Evolutionary conservation across 2,888 invertebrate genomes (phyloP), one percentile per base, ranked within the genome.

Genomic region (Muscina levida): DNA sequence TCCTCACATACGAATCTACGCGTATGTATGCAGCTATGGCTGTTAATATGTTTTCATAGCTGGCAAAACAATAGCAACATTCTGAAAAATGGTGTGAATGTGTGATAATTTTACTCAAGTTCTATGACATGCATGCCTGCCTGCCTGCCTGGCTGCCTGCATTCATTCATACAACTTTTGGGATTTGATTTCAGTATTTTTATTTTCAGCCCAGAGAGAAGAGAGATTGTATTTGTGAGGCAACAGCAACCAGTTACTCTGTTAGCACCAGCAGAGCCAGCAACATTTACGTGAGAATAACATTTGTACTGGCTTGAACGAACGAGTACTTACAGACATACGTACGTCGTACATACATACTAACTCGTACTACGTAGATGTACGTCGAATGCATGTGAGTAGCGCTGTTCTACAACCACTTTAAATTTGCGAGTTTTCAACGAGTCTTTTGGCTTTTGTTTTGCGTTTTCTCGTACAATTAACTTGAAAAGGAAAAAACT

Each of bases 71-170:
- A 82, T 79, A 72, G 81, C 77, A 82, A 31, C 73, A 75, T 71
- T 83, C 82, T 84, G 82, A 82, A 79, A 83, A 84, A 85, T 84
- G 84, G 84, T 84, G 84, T 84, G 85, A 85, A 85, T 84, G 84
- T 85, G 85, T 85, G 84, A 85, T 85, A 82, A 85, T 85, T 85
- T 83, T 82, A 81, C 82, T 84, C 85, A 82, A 84, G 82, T 80
- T 84, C 83, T 83, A 81, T 82, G 79, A 82, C 79, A 76, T 79
- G 77, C 78, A 76, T 79, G 74, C 73, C 65, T 82, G 62, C 73
- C 19, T 71, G 65, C 46, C 70, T 59, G 68, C 65, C 70, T 76
- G 62, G 46, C 70, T 71, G 48, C 59, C 24, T 71, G 44, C 68
- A 57, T 46, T 73, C 72, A 73, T 56, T 73, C 53, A 68, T 68